phyloP scores from a whole-genome alignment of 2,113 vertebrate genomes.

The Oncorhynchus nerka region DNA sequence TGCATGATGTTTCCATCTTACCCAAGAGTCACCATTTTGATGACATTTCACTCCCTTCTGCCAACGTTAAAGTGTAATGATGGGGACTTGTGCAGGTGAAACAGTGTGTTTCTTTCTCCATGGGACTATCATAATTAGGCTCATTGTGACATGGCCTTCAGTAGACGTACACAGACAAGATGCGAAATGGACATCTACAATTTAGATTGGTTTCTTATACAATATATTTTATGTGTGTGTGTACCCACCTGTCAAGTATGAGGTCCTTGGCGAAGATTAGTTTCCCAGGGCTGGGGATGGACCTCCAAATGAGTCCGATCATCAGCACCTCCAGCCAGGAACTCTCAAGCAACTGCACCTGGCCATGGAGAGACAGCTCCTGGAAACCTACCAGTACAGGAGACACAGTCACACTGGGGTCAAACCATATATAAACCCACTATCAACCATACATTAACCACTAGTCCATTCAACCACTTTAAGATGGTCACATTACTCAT shows the following conservation, averaged over 20 bases:
- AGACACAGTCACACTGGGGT: neutral
- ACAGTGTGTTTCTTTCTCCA: slow-evolving; percentile 54
- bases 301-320: slow-evolving; percentile 96
- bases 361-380: slow-evolving; percentile 92
- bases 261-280: slow-evolving; percentile 95
- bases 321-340: slow-evolving; percentile 98
- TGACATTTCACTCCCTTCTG: slow-evolving; percentile 54
- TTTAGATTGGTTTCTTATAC: slow-evolving; percentile 52
- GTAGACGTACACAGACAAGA: slow-evolving; percentile 57
- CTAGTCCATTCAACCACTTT: neutral
- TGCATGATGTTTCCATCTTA: slow-evolving; percentile 31
- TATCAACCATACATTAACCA: neutral
- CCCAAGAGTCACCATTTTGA: slow-evolving; percentile 54
- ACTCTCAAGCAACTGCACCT: slow-evolving; percentile 96
- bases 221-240: neutral
- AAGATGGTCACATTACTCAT: too few relatives aligned
- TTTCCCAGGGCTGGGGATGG: slow-evolving; percentile 93
- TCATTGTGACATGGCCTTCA: slow-evolving; percentile 38
- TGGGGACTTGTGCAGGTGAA: slow-evolving; percentile 18
- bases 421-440: neutral
- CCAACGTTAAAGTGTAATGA: slow-evolving; percentile 50
- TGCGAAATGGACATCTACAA: slow-evolving; percentile 70
- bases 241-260: slow-evolving; percentile 86
- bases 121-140: slow-evolving; percentile 61
- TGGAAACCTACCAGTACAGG: slow-evolving; percentile 81